A percentile compares a stretch with the other conserved stretches of the same genome.
phyloP scores from a whole-genome alignment of 2,888 invertebrate species.

The Encarsia formosa region DNA sequence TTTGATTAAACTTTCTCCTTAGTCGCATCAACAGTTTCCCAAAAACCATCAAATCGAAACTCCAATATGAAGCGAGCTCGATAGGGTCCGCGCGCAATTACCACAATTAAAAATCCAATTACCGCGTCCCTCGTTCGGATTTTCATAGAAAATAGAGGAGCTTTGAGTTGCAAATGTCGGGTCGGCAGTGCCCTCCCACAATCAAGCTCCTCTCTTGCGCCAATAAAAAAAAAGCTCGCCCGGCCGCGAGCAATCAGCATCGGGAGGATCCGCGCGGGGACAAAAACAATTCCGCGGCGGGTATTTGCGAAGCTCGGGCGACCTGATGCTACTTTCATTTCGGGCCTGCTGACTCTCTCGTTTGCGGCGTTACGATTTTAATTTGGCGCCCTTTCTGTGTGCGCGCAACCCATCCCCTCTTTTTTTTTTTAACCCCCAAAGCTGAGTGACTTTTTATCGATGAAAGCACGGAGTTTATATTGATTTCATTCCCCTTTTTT shows the following conservation, averaged over 20 bases:
- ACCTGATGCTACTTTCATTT: constrained; percentile 44
- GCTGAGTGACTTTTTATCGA: too few species aligned
- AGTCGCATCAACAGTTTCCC: too few species aligned
- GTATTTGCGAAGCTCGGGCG: too few species aligned
- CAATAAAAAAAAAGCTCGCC: too few species aligned
- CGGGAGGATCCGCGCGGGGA: neutral
- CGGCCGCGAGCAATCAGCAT: constrained; percentile 19
- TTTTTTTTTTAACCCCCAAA: constrained; percentile 12
- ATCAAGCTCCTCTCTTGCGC: too few species aligned
- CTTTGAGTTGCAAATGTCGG: too few species aligned
- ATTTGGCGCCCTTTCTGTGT: constrained; percentile 17
- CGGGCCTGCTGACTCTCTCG: constrained; percentile 23
- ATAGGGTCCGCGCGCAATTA: constrained; percentile 13
- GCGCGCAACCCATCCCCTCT: constrained; percentile 14
- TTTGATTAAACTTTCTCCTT: too few species aligned
- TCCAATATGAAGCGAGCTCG: too few species aligned
- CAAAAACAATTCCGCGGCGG: constrained; percentile 42
- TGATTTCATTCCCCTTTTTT: too few species aligned
- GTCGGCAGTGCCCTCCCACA: too few species aligned
- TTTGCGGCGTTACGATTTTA: constrained; percentile 28
- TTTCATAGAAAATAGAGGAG: constrained; percentile 15
- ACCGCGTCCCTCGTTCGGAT: constrained; percentile 2
- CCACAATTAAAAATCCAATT: constrained; percentile 21
- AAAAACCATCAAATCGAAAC: too few species aligned
- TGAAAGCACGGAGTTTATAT: too few species aligned